These are phyloP conservation scores for Myanophis thanlyinensis DNA, from an alignment of 2,113 vertebrate genomes.

Conservation along the genomic window DNA sequence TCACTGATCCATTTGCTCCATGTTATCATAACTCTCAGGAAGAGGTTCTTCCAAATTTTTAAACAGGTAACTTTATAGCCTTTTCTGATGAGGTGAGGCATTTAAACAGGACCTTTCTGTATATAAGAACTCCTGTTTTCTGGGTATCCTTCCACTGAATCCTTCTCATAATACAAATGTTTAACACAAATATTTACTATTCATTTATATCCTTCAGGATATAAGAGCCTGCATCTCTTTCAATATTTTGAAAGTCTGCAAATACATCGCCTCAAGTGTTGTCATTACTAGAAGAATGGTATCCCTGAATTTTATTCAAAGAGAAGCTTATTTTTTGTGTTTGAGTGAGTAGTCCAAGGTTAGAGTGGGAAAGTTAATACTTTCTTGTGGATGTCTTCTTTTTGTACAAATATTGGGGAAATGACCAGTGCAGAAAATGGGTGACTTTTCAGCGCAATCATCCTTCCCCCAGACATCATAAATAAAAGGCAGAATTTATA, in stretches of 20 bases:
- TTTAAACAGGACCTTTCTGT: neutral
- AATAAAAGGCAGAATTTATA: constrained; percentile 43
- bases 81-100: neutral
- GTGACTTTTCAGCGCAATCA: constrained; percentile 19
- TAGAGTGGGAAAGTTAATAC: neutral
- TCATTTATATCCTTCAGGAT: neutral
- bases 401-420: neutral
- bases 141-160: neutral
- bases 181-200: neutral
- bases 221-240: neutral
- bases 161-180: neutral
- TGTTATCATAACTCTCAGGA: neutral
- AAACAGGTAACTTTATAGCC: neutral
- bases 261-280: neutral
- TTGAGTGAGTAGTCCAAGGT: neutral
- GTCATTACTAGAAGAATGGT: neutral
- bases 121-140: neutral
- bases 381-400: neutral
- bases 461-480: neutral
- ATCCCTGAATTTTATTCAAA: neutral
- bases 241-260: neutral
- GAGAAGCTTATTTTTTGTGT: neutral
- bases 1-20: neutral
- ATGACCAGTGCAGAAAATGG: constrained; percentile 1
- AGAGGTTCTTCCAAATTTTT: neutral